Conservation (phyloP, 1,140 invertebrate genomes). For the Drosophila teissieri region DNA sequence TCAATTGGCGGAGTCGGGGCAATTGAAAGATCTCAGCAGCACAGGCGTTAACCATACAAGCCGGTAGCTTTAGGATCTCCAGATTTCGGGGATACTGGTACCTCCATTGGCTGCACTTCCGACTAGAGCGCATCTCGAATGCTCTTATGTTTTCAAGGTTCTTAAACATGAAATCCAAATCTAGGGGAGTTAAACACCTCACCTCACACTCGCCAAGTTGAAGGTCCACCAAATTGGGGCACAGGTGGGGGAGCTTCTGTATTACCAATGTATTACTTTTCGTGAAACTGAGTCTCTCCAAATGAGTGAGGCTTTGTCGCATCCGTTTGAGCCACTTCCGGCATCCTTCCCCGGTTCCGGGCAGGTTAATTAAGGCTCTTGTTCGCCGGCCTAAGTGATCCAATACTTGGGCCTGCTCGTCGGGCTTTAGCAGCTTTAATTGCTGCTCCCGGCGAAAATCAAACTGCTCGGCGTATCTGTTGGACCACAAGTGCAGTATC, state of each 20-base stretch:
- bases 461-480: conserved; percentile 49
- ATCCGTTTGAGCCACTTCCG: conserved; percentile 20
- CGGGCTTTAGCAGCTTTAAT: conserved; percentile 30
- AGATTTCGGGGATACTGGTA: conserved; percentile 21
- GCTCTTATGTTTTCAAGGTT: conserved; percentile 17
- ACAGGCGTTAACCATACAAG: conserved; percentile 49
- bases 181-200: conserved; percentile 7
- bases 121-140: conserved; percentile 47
- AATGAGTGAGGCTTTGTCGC: conserved; percentile 4
- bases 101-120: background rate
- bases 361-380: conserved; percentile 46
- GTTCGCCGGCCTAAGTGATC: conserved; percentile 38
- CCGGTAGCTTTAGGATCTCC: conserved; percentile 54
- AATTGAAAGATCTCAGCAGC: conserved; percentile 43
- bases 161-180: conserved; percentile 26
- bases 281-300: conserved; percentile 46
- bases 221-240: conserved; percentile 45
- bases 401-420: conserved; percentile 47
- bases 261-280: conserved; percentile 25
- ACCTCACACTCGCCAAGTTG: conserved; percentile 23
- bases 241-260: conserved; percentile 25
- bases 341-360: conserved; percentile 12
- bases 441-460: conserved; percentile 50
- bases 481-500: conserved; percentile 51
- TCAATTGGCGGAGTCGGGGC: conserved; percentile 58